These are phyloP conservation scores for Pocillopora grandis DNA, from an alignment of 92 coral and sea anemone genomes.

Conservation along the genomic window DNA sequence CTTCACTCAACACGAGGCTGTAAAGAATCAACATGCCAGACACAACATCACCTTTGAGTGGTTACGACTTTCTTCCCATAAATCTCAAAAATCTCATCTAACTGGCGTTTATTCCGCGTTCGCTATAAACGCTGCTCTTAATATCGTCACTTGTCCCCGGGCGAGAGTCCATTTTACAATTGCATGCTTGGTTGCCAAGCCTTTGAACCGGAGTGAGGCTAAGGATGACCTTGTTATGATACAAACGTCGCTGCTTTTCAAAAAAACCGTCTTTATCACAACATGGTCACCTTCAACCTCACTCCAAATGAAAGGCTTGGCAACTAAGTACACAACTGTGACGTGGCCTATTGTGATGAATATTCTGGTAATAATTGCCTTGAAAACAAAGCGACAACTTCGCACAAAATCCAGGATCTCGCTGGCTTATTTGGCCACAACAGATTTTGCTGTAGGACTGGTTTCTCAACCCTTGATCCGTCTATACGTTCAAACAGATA, in stretches of 20 bases:
- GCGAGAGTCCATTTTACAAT: not conserved
- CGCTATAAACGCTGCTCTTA: not conserved
- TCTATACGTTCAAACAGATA: too few species aligned
- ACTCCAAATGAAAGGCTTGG: too few species aligned
- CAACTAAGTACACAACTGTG: too few species aligned
- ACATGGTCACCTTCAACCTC: too few species aligned
- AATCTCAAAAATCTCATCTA: not conserved
- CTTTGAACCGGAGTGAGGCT: too few species aligned
- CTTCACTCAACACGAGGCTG: not conserved
- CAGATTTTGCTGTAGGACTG: not conserved
- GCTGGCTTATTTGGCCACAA: not conserved
- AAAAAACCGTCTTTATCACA: too few species aligned
- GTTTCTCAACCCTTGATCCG: not conserved
- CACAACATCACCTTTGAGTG: not conserved
- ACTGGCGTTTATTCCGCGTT: not conserved
- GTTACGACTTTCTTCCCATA: not conserved
- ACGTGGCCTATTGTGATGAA: not conserved
- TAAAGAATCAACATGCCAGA: not conserved
- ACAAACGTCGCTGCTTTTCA: too few species aligned
- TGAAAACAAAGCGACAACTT: not conserved
- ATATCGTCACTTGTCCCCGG: not conserved
- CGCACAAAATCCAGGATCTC: slow-evolving; percentile 9
- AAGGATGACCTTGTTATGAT: too few species aligned
- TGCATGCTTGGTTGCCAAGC: too few species aligned
- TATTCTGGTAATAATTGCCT: not conserved